Conservation (phyloP, 2,113 vertebrate genomes). For the Pterocles gutturalis region DNA sequence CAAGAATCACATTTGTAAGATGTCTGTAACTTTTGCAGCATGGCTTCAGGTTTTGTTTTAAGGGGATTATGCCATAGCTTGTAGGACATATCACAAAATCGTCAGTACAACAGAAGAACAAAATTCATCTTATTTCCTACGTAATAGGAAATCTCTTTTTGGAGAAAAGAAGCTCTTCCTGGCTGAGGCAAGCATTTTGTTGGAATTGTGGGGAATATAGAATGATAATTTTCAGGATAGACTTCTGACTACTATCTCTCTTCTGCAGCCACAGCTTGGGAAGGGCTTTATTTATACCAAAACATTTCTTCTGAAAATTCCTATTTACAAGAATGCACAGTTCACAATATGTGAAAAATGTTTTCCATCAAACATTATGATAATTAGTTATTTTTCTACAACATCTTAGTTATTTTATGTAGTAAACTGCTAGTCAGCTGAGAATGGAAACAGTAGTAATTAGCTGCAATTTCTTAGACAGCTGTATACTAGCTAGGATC, state of each 20-base stretch:
- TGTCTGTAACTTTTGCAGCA: not conserved
- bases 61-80: not conserved
- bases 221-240: not conserved
- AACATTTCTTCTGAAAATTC: not conserved
- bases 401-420: not conserved
- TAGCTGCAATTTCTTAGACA: slow-evolving; percentile 1
- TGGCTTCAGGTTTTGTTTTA: not conserved
- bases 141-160: not conserved
- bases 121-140: not conserved
- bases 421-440: not conserved
- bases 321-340: not conserved
- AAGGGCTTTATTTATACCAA: not conserved
- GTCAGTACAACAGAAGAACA: not conserved
- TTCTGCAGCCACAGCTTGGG: not conserved
- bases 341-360: not conserved
- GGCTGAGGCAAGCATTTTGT: not conserved
- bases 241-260: not conserved
- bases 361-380: not conserved
- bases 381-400: not conserved
- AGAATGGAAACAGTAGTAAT: not conserved
- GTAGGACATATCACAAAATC: not conserved
- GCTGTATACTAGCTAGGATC: not conserved
- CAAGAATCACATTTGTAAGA: not conserved
- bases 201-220: not conserved
- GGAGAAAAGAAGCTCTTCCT: not conserved